Percentiles rank a stretch among this genome's conserved stretches.
phyloP scores from a whole-genome alignment of 2,113 vertebrate genomes.

The Paradoxurus hermaphroditus region DNA sequence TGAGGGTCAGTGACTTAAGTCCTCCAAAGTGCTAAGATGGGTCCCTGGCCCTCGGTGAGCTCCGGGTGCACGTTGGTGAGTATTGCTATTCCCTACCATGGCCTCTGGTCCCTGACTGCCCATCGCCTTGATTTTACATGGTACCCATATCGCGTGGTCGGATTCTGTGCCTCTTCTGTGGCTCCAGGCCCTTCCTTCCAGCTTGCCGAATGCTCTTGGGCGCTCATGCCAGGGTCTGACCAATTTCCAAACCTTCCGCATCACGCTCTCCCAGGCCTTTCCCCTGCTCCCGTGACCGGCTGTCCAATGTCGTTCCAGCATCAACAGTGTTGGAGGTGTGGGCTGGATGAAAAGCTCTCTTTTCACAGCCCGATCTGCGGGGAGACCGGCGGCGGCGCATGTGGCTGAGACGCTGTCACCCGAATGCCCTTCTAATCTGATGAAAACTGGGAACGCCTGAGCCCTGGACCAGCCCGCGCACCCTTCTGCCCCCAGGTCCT shows the following conservation, averaged over 20 bases:
- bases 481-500: neutral
- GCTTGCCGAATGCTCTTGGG: neutral
- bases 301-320: neutral
- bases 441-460: neutral
- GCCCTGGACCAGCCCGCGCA: neutral
- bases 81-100: neutral
- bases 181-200: neutral
- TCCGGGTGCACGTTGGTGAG: neutral
- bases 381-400: neutral
- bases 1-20: neutral
- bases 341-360: neutral
- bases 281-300: neutral
- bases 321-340: neutral
- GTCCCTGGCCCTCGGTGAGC: neutral
- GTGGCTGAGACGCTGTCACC: neutral
- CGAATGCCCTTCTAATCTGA: neutral
- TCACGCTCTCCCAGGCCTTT: neutral
- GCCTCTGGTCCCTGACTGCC: neutral
- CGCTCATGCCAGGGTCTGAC: neutral
- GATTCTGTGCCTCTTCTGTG: neutral
- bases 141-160: neutral
- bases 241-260: neutral
- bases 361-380: neutral
- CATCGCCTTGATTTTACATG: neutral
- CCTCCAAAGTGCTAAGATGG: too few relatives aligned